Evolutionary conservation across 2,113 vertebrate species (phyloP).

Genomic region (Tragelaphus imberbis): DNA sequence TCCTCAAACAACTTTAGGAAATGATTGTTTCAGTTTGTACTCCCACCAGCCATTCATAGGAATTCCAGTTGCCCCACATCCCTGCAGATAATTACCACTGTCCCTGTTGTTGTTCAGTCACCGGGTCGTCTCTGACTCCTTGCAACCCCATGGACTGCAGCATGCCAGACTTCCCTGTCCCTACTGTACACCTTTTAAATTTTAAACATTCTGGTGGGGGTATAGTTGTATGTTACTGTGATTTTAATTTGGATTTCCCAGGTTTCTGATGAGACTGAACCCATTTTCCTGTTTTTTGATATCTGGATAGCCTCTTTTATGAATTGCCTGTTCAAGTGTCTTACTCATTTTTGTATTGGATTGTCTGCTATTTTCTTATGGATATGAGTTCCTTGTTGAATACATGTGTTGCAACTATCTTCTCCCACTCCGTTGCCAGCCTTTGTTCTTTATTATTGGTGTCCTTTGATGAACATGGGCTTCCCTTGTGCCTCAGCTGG

Average conservation of each 20-base stretch:
- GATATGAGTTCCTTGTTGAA: not conserved
- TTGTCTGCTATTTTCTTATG: not conserved
- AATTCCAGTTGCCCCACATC: not conserved
- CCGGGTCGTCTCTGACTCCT: not conserved
- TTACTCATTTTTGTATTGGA: not conserved
- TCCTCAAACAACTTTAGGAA: not conserved
- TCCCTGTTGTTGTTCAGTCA: not conserved
- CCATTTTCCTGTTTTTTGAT: not conserved
- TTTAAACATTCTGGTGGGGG: not conserved
- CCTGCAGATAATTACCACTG: not conserved
- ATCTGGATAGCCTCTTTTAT: not conserved
- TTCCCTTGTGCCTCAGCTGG: not conserved
- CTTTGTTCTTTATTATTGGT: not conserved
- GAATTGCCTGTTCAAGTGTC: not conserved
- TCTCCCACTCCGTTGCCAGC: not conserved
- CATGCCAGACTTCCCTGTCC: not conserved
- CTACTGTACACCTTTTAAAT: not conserved
- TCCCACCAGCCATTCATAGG: not conserved
- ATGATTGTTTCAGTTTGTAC: not conserved
- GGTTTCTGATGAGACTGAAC: not conserved
- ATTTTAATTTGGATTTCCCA: not conserved
- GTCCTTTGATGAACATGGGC: not conserved
- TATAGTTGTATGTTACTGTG: not conserved
- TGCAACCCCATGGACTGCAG: not conserved
- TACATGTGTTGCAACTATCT: not conserved